A percentile compares a stretch with the other conserved stretches of the same genome.
Conservation (phyloP, 2,797 vertebrate species). For the Artibeus jamaicensis region DNA sequence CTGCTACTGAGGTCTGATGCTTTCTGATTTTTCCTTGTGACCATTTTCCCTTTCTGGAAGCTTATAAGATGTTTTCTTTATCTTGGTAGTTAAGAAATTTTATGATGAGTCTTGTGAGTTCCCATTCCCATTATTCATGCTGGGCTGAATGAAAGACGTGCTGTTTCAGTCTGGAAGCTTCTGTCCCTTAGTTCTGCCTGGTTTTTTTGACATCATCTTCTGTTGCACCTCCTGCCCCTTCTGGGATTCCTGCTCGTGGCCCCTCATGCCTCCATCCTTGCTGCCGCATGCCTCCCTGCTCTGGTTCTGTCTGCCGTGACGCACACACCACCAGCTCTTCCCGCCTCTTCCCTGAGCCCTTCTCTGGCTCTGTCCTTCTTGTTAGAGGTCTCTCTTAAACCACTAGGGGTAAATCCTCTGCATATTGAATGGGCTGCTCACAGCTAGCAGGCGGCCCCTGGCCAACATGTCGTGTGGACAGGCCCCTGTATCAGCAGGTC, state of each 20-base stretch:
- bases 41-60: background rate
- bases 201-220: background rate
- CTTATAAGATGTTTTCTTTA: background rate
- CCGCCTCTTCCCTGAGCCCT: background rate
- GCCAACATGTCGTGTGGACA: background rate
- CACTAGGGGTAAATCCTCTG: fast-evolving
- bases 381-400: background rate
- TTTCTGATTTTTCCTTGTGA: background rate
- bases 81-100: background rate
- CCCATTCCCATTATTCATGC: background rate
- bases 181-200: background rate
- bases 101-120: background rate
- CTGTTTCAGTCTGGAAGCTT: background rate
- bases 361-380: too few species aligned
- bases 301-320: background rate
- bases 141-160: background rate
- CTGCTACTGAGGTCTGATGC: background rate
- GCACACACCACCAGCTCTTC: background rate
- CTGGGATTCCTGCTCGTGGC: background rate
- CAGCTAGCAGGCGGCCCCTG: fast-evolving
- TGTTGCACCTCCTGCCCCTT: background rate
- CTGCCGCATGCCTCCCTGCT: background rate
- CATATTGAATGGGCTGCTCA: background rate
- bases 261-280: too few species aligned
- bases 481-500: background rate